Conservation (phyloP, 2,113 vertebrate genomes). For the Macquaria australasica region DNA sequence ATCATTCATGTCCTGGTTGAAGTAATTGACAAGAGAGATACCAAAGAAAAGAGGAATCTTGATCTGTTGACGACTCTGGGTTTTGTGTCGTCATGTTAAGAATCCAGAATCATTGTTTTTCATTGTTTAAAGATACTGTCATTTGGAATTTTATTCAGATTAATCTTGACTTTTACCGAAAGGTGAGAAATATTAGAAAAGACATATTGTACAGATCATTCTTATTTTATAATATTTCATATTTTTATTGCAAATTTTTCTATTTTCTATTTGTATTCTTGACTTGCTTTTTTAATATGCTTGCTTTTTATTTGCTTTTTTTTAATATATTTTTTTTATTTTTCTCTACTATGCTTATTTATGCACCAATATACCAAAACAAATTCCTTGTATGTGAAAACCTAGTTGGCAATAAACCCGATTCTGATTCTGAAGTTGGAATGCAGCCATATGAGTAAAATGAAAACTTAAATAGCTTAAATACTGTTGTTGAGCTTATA, state of each 20-base stretch:
- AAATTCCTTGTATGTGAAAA: too few relatives aligned
- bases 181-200: background rate
- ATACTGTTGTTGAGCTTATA: background rate
- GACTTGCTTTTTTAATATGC: too few relatives aligned
- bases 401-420: too few relatives aligned
- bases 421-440: too few relatives aligned
- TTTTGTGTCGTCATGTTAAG: background rate
- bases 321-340: too few relatives aligned
- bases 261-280: too few relatives aligned
- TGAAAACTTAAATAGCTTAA: background rate
- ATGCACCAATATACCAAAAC: too few relatives aligned
- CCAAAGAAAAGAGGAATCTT: background rate
- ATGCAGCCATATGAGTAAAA: background rate
- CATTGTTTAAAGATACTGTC: background rate
- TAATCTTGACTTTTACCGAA: background rate
- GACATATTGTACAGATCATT: too few relatives aligned
- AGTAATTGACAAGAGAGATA: slow-evolving; percentile 3
- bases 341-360: too few relatives aligned
- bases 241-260: too few relatives aligned
- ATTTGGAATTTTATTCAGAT: background rate
- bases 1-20: slow-evolving; percentile 62
- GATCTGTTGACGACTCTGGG: background rate
- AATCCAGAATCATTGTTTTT: background rate
- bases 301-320: too few relatives aligned
- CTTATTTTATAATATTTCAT: too few relatives aligned